A percentile compares a stretch with the other conserved stretches of the same genome.
Evolutionary conservation across 2,797 vertebrate species (phyloP).

Genomic region (Falco cherrug): DNA sequence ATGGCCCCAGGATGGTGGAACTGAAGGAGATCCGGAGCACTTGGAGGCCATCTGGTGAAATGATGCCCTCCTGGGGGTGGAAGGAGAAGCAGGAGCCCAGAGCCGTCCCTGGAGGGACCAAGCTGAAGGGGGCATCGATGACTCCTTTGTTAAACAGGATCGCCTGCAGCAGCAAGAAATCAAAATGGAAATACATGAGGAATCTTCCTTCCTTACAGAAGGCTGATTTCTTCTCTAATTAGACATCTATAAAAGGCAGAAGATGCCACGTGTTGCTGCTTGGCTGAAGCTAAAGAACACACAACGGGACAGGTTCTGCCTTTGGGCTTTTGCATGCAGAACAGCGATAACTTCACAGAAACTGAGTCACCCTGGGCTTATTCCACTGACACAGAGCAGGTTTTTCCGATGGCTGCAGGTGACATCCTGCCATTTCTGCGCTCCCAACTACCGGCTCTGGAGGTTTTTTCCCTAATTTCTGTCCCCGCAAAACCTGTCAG

Average conservation of each 20-base stretch:
- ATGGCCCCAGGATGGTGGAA: slow-evolving; percentile 78
- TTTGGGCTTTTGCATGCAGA: too few species aligned
- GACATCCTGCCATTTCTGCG: background rate
- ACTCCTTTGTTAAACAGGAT: slow-evolving; percentile 83
- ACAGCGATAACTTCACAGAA: too few species aligned
- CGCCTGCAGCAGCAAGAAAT: slow-evolving; percentile 75
- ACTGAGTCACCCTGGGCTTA: too few species aligned
- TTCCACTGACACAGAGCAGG: too few species aligned
- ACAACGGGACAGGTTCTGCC: too few species aligned
- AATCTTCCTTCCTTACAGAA: too few species aligned
- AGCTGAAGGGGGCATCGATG: slow-evolving; percentile 81
- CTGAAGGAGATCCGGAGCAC: slow-evolving; percentile 80
- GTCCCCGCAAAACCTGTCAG: background rate
- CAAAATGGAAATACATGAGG: too few species aligned
- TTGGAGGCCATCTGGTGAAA: slow-evolving; percentile 75
- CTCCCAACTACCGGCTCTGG: background rate
- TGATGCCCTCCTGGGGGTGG: slow-evolving; percentile 78
- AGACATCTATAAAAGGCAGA: too few species aligned
- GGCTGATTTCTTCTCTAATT: too few species aligned
- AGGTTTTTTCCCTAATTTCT: background rate
- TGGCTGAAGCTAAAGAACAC: too few species aligned
- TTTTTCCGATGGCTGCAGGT: too few species aligned
- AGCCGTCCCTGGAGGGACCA: slow-evolving; percentile 67
- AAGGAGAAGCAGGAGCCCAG: slow-evolving; percentile 83
- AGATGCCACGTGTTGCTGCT: too few species aligned